Evolutionary conservation across 2,797 vertebrate species (phyloP).

Genomic region (Strix occidentalis): DNA sequence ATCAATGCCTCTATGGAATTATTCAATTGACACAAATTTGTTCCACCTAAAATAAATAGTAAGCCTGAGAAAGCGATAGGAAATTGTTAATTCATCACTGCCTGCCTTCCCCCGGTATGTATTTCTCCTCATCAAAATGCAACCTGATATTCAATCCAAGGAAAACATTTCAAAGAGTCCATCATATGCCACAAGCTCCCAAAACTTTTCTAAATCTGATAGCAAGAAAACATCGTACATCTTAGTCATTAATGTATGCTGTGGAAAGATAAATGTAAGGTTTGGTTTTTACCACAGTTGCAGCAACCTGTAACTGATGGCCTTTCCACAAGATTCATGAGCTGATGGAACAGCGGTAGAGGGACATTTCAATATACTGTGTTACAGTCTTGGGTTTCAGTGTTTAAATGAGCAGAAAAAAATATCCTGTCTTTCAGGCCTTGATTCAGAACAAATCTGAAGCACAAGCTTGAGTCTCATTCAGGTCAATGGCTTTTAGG

Average conservation of each 20-base stretch:
- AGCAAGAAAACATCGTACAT: conserved; percentile 16
- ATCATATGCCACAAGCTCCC: conserved; percentile 6
- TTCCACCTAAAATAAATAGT: conserved; percentile 54
- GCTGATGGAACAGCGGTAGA: neutral
- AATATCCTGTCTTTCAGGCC: neutral
- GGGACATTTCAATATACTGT: neutral
- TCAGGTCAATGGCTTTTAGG: conserved; percentile 10
- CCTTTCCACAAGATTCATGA: conserved; percentile 48
- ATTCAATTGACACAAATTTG: conserved; percentile 44
- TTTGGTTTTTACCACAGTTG: neutral
- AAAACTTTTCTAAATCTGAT: conserved; percentile 25
- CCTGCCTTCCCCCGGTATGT: neutral
- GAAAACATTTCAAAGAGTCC: conserved; percentile 47
- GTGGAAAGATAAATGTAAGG: conserved; percentile 32
- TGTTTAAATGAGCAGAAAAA: neutral
- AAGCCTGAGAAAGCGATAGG: conserved; percentile 29
- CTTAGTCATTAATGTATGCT: neutral
- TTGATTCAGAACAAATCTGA: neutral
- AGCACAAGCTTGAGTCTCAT: neutral
- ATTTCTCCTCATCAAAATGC: conserved; percentile 54
- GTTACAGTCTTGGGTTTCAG: conserved; percentile 32
- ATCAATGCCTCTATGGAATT: conserved; percentile 31
- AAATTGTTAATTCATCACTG: conserved; percentile 63
- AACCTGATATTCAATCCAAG: conserved; percentile 35
- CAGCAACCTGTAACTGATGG: conserved; percentile 40